These are phyloP conservation scores for Xiphophorus birchmanni DNA, from an alignment of 2,797 vertebrate genomes.

Conservation along the genomic window DNA sequence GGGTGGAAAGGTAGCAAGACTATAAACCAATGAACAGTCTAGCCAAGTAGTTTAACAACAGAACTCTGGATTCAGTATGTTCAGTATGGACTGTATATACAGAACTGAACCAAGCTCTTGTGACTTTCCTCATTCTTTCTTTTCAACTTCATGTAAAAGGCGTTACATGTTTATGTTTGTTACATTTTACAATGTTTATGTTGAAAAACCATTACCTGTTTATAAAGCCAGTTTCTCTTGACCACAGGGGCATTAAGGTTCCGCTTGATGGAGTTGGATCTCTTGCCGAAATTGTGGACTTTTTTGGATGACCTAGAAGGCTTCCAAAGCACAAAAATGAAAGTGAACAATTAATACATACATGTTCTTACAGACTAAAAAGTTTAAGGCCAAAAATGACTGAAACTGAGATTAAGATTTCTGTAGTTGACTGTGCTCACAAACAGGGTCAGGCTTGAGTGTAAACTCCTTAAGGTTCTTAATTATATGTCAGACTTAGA, in stretches of 20 bases:
- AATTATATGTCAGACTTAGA: too few species aligned
- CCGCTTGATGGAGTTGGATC: slow-evolving; percentile 97
- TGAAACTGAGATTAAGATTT: too few species aligned
- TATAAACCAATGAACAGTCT: background rate
- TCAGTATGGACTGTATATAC: background rate
- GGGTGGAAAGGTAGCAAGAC: background rate
- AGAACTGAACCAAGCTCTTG: background rate
- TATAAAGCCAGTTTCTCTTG: slow-evolving; percentile 94
- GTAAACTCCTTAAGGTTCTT: too few species aligned
- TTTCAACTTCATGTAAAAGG: background rate
- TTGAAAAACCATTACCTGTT: slow-evolving; percentile 83
- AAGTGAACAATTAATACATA: background rate
- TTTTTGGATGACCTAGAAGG: slow-evolving; percentile 94
- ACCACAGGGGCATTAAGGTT: slow-evolving; percentile 91
- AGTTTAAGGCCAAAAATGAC: too few species aligned
- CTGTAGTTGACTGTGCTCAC: too few species aligned
- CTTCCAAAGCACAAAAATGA: slow-evolving; percentile 49
- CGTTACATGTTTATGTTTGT: too few species aligned
- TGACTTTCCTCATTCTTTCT: background rate
- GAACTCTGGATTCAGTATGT: background rate
- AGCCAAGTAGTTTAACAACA: background rate
- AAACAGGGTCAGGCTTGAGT: too few species aligned
- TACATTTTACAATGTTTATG: background rate
- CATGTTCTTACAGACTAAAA: background rate
- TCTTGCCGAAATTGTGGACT: slow-evolving; percentile 97